These are phyloP conservation scores for Clitarchus hookeri DNA, from an alignment of 2,888 invertebrate species.

Conservation along the genomic window DNA sequence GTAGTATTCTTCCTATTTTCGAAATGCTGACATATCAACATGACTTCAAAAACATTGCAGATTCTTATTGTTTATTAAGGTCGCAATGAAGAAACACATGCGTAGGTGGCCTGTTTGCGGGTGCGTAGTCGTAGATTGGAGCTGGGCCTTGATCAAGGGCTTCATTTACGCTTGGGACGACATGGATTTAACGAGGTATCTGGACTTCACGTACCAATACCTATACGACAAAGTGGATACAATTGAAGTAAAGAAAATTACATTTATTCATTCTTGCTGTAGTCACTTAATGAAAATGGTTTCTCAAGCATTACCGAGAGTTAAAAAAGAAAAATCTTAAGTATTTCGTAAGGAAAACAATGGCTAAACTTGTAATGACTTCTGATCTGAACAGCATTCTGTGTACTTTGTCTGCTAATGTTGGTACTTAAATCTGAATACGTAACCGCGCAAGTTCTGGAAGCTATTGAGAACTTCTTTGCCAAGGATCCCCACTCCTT, in stretches of 20 bases:
- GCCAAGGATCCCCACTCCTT: no score
- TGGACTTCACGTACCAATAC: not conserved
- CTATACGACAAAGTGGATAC: not conserved
- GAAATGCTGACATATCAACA: not conserved
- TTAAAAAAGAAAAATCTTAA: no score
- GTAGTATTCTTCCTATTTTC: not conserved
- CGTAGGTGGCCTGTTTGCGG: not conserved
- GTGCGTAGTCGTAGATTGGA: not conserved
- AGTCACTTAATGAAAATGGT: not conserved
- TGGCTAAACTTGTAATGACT: no score
- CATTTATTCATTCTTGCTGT: not conserved
- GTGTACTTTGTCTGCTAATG: no score
- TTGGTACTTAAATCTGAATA: no score
- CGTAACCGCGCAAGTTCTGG: no score
- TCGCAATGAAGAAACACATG: not conserved
- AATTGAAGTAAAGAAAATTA: not conserved
- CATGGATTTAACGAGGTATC: not conserved
- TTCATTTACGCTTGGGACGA: not conserved
- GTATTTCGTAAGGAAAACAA: no score
- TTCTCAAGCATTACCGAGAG: no score
- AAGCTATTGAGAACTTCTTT: no score
- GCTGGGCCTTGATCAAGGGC: not conserved
- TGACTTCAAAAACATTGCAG: no score
- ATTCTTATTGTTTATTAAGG: not conserved
- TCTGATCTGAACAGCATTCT: no score